Evolutionary conservation across 1,140 invertebrate genomes (phyloP).

Genomic region (Zaprionus capensis): DNA sequence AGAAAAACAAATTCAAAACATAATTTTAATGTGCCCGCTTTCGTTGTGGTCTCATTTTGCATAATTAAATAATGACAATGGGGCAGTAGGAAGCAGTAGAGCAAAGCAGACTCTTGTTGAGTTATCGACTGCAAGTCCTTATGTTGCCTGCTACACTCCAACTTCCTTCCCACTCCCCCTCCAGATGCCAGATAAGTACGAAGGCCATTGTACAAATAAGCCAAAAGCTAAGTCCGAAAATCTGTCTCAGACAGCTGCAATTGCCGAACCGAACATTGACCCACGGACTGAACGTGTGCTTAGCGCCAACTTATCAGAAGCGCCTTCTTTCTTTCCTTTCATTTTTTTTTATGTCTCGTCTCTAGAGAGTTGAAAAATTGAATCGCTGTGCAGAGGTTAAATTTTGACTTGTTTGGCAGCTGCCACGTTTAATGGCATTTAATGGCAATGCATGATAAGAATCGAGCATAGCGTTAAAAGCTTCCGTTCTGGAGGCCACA

Average conservation of each 20-base stretch:
- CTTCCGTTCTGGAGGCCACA: slow-evolving; percentile 50
- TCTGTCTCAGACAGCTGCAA: slow-evolving; percentile 64
- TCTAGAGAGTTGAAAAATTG: slow-evolving; percentile 31
- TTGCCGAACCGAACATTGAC: slow-evolving; percentile 59
- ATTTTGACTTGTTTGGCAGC: not conserved
- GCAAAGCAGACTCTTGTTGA: slow-evolving; percentile 25
- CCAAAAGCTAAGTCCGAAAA: slow-evolving; percentile 37
- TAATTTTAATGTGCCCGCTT: slow-evolving; percentile 65
- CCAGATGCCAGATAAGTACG: slow-evolving; percentile 48
- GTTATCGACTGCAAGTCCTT: slow-evolving; percentile 45
- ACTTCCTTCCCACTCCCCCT: not conserved
- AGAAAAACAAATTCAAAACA: slow-evolving; percentile 60
- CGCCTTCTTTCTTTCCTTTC: not conserved
- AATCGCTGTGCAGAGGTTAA: not conserved
- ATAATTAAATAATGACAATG: slow-evolving; percentile 77
- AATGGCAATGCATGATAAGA: slow-evolving; percentile 24
- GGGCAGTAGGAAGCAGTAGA: slow-evolving; percentile 6
- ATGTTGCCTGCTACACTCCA: not conserved
- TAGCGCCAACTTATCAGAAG: slow-evolving; percentile 27
- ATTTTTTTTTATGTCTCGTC: slow-evolving; percentile 10
- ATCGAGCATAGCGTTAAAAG: slow-evolving; percentile 34
- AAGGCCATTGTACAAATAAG: slow-evolving; percentile 60
- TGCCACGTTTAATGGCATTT: slow-evolving; percentile 24
- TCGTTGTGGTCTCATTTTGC: slow-evolving; percentile 58
- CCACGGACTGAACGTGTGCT: slow-evolving; percentile 26